phyloP scores from a whole-genome alignment of 2,797 vertebrate genomes.

The Aldrovandia affinis region DNA sequence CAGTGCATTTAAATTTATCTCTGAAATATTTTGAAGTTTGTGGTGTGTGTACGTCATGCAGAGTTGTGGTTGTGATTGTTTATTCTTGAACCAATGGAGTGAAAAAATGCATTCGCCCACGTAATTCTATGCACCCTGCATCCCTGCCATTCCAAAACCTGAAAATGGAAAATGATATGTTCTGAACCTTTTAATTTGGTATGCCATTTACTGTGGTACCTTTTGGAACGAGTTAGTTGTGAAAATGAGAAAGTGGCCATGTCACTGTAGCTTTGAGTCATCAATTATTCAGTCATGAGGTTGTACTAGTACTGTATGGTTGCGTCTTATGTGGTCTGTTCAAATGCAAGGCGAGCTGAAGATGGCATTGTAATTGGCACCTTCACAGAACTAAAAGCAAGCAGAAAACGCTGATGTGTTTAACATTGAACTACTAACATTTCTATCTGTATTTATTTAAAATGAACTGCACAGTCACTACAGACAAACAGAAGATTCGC shows the following conservation, averaged over 20 bases:
- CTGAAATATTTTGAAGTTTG: not conserved
- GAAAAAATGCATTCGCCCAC: not conserved
- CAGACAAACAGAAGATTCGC: too few relatives aligned
- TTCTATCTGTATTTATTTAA: too few relatives aligned
- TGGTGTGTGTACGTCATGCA: not conserved
- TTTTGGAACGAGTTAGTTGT: not conserved
- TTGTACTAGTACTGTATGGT: too few relatives aligned
- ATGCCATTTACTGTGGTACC: not conserved
- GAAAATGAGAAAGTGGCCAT: not conserved
- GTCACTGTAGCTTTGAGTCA: not conserved
- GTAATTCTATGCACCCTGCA: not conserved
- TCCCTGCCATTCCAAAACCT: not conserved
- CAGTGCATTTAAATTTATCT: not conserved
- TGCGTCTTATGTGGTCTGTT: too few relatives aligned
- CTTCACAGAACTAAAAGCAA: too few relatives aligned
- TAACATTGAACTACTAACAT: too few relatives aligned
- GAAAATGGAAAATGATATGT: not conserved
- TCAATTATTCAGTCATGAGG: not conserved
- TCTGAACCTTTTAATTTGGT: not conserved
- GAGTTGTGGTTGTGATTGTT: not conserved
- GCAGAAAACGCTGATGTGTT: too few relatives aligned
- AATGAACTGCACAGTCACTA: too few relatives aligned
- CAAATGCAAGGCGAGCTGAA: too few relatives aligned
- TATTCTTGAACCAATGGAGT: not conserved
- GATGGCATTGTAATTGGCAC: too few relatives aligned